phyloP scores from a whole-genome alignment of 2,797 vertebrate species.

The Lates japonicus region DNA sequence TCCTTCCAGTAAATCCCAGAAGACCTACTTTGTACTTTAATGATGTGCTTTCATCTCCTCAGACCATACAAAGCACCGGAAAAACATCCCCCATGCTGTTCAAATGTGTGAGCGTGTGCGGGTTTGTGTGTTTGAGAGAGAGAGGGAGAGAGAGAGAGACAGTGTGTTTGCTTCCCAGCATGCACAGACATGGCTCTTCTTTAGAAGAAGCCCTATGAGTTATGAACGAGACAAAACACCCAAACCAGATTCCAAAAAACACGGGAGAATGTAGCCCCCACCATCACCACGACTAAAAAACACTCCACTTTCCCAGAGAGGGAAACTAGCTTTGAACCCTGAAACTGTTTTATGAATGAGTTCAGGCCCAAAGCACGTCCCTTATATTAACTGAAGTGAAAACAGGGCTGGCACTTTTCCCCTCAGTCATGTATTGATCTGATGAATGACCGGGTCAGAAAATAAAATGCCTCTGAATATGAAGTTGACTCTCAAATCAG shows the following conservation, averaged over 20 bases:
- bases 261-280: constrained; percentile 68
- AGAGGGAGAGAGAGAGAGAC: constrained; percentile 36
- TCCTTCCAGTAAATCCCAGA: constrained; percentile 81
- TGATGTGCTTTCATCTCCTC: constrained; percentile 83
- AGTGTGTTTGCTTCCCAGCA: constrained; percentile 69
- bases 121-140: constrained; percentile 43
- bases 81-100: constrained; percentile 80
- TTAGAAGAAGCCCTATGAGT: constrained; percentile 58
- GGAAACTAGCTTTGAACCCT: constrained; percentile 53
- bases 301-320: constrained; percentile 69
- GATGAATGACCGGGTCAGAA: constrained; percentile 52
- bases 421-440: constrained; percentile 56
- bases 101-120: constrained; percentile 63
- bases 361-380: constrained; percentile 64
- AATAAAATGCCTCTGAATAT: constrained; percentile 48
- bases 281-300: constrained; percentile 48
- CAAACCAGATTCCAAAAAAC: constrained; percentile 71
- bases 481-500: constrained; percentile 41
- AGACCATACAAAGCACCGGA: constrained; percentile 78
- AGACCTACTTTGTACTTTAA: constrained; percentile 84
- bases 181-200: constrained; percentile 73
- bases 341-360: constrained; percentile 75
- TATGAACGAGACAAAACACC: constrained; percentile 76
- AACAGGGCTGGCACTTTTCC: constrained; percentile 46
- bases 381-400: constrained; percentile 62